Conservation (phyloP, 2,888 invertebrate species). For the Scaptomyza tumidula region DNA sequence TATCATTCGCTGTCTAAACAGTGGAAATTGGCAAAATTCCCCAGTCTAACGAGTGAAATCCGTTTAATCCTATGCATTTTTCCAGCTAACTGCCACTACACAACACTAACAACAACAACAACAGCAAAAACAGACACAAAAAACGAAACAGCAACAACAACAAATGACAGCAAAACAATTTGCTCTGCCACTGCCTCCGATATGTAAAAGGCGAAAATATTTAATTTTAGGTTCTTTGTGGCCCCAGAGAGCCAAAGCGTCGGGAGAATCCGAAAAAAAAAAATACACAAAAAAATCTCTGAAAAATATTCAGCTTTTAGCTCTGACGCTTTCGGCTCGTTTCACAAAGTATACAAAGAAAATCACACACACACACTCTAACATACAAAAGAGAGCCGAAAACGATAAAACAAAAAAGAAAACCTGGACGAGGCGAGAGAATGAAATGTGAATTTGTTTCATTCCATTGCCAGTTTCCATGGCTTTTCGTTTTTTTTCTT, state of each 20-base stretch:
- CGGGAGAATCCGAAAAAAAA: conserved; percentile 29
- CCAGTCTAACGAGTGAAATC: conserved; percentile 23
- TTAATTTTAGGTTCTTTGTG: conserved; percentile 80
- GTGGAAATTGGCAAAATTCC: conserved; percentile 34
- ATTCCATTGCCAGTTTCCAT: conserved; percentile 76
- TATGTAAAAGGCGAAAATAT: conserved; percentile 80
- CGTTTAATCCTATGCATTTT: conserved; percentile 22
- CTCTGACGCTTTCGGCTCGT: conserved; percentile 56
- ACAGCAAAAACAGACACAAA: conserved; percentile 28
- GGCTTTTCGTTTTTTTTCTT: conserved; percentile 35
- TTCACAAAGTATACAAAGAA: conserved; percentile 73
- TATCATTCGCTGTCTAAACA: conserved; percentile 13
- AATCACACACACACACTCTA: conserved; percentile 37
- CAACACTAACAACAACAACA: conserved; percentile 19
- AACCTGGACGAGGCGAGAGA: conserved; percentile 32
- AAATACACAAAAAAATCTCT: conserved; percentile 25
- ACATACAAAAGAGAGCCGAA: conserved; percentile 16
- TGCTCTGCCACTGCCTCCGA: conserved; percentile 69
- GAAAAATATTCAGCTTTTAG: conserved; percentile 30
- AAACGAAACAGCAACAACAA: conserved; percentile 36
- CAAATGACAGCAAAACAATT: conserved; percentile 49
- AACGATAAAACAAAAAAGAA: conserved; percentile 40
- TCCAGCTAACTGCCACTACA: conserved; percentile 32
- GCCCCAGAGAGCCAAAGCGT: conserved; percentile 48
- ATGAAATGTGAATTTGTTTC: conserved; percentile 72